Conservation (phyloP, 2,113 vertebrate species). For the Rhinoptilus africanus region DNA sequence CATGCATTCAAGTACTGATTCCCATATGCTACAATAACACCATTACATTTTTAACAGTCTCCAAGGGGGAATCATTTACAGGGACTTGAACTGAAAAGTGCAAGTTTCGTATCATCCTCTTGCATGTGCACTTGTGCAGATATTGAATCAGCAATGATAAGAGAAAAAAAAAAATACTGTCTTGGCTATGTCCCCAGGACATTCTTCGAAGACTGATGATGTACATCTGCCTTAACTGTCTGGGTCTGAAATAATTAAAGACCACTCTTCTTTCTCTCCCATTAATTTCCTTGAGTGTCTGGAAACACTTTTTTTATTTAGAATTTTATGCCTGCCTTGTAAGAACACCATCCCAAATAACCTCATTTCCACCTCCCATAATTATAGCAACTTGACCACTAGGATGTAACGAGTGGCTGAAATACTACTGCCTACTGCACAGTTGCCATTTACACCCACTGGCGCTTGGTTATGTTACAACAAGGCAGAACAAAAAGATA, state of each 20-base stretch:
- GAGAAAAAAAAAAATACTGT: not conserved
- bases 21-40: slow-evolving; percentile 14
- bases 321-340: not conserved
- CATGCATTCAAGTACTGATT: not conserved
- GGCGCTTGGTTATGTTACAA: accelerated
- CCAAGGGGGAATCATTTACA: slow-evolving; percentile 26
- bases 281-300: slow-evolving; percentile 6
- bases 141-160: slow-evolving; percentile 26
- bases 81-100: slow-evolving; percentile 14
- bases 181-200: slow-evolving; percentile 41
- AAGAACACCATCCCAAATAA: not conserved
- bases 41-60: slow-evolving; percentile 2
- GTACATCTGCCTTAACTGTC: slow-evolving; percentile 15
- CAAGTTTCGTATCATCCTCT: not conserved
- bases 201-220: slow-evolving; percentile 44
- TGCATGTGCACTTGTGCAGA: not conserved
- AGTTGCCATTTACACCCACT: not conserved
- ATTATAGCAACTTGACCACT: not conserved
- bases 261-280: not conserved
- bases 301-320: not conserved
- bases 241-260: slow-evolving; percentile 36
- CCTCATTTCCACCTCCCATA: not conserved
- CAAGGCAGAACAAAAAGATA: not conserved
- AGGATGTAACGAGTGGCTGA: not conserved
- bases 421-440: not conserved